A percentile compares a stretch with the other conserved stretches of the same genome.
Conservation (phyloP, 92 coral and sea anemone species). For the Hydrozoanthus gracilis region DNA sequence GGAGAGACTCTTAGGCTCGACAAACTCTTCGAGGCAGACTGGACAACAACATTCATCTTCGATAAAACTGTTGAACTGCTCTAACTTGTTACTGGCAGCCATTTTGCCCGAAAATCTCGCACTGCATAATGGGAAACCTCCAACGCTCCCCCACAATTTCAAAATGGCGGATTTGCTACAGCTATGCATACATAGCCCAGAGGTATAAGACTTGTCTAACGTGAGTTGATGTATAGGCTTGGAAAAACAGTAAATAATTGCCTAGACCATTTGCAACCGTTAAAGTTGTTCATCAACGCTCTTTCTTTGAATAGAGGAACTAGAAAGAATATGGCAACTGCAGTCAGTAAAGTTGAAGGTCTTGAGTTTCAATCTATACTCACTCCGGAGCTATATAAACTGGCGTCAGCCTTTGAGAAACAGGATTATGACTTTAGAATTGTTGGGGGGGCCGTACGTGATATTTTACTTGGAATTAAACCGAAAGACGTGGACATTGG, state of each 20-base stretch:
- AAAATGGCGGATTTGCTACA: background rate
- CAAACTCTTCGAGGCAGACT: constrained; percentile 36
- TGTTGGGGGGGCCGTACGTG: constrained; percentile 98
- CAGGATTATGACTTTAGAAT: constrained; percentile 87
- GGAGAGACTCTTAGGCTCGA: constrained; percentile 40
- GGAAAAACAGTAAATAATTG: background rate
- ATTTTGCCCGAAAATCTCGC: background rate
- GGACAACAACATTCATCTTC: constrained; percentile 50
- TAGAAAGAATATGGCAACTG: constrained; percentile 52
- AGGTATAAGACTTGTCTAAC: background rate
- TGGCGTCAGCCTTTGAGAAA: constrained; percentile 72
- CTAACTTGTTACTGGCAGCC: constrained; percentile 26
- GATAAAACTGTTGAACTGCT: constrained; percentile 29
- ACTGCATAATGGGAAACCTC: too few relatives aligned
- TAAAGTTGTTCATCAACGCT: background rate
- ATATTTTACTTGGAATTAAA: constrained; percentile 72
- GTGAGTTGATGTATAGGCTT: constrained; percentile 19
- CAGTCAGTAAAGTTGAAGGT: constrained; percentile 64
- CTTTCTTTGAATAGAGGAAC: background rate
- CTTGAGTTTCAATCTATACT: constrained; percentile 74
- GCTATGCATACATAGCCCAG: background rate
- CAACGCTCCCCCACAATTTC: background rate
- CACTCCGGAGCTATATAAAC: constrained; percentile 78
- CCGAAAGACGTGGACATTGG: constrained; percentile 94
- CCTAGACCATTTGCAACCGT: background rate